Base-by-base conservation (phyloP, 2,797 vertebrate species). In the Chelmon rostratus region DNA sequence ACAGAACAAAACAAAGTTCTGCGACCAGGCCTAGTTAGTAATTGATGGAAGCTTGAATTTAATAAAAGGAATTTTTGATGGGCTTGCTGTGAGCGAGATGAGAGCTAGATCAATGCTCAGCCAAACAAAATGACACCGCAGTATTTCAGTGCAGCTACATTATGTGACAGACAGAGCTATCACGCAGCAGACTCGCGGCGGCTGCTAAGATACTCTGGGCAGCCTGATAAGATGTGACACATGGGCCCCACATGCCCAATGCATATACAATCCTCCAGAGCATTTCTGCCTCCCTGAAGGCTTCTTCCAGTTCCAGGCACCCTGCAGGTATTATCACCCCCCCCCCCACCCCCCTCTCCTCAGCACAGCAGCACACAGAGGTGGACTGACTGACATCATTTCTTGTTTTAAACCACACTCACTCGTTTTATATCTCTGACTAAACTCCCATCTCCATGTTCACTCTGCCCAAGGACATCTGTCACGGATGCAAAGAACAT, bases 181-280 rank as follows among this genome's bases (percentile, higher is more conserved):
- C 78, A 58, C 5, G 5, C 53, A 10, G 72, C 54, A 76, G 67
- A 73, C 81, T 53, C 19, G 0, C 46, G 76, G 64, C 49, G 9
- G 76, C 81, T 62, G 74, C 58, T 65, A 21, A 77, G 82, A 70
- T 47, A 73, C 73, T 77, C 61, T 50, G 71, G 86, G 61, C 76
- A 13, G 62, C 71, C 68, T 74, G 86, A 90, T 91, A 87, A 81
- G 83, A 85, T 23, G 73, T 71, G 89, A 87, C 89, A 83, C 81
- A 47, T 23, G 77, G 84, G 57, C 77, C 66, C 76, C 72, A 72
- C 79, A 79, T 82, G 78, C 74, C 69, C 53, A 28, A 25, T 10
- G 46, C 67, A 68, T 68, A 82, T 46, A 40, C 64, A 87, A 75
- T 63, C 73, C 81, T 65, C 33, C 78, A 58, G 65, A 40, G 64